phyloP scores from a whole-genome alignment of 1,140 invertebrate species.

The Odontomachus brunneus region DNA sequence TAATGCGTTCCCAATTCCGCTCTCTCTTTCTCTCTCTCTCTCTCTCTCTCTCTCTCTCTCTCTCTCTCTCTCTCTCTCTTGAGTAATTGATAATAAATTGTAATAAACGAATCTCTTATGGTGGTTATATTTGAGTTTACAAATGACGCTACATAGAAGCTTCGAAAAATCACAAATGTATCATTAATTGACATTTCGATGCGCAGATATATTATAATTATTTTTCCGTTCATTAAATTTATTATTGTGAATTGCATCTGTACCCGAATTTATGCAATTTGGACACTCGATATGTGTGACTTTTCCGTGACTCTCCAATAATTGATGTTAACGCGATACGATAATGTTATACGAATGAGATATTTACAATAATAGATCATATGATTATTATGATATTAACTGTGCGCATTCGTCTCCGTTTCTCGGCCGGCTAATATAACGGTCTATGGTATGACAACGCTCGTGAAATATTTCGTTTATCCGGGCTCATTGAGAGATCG shows the following conservation, averaged over 20 bases:
- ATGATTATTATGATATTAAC: background rate
- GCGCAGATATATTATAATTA: no score
- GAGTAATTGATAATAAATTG: no score
- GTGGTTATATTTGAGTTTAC: no score
- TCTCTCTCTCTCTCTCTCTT: no score
- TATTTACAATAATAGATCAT: background rate
- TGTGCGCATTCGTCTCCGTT: background rate
- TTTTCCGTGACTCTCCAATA: background rate
- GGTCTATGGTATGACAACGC: background rate
- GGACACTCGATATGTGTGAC: background rate
- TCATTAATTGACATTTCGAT: no score
- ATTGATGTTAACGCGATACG: background rate
- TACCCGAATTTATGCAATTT: background rate
- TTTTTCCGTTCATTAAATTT: no score
- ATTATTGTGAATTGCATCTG: background rate
- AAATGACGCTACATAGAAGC: no score
- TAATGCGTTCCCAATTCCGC: no score
- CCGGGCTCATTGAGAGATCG: background rate
- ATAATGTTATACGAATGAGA: background rate
- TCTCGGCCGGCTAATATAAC: slow-evolving; percentile 12
- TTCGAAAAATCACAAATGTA: no score
- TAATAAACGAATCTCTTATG: no score
- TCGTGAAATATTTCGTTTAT: background rate
- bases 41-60: no score
- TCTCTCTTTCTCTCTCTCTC: no score